A percentile compares a stretch with the other conserved stretches of the same genome.
Evolutionary conservation across 2,113 vertebrate species (phyloP).

Genomic region (Sigmodon hispidus): DNA sequence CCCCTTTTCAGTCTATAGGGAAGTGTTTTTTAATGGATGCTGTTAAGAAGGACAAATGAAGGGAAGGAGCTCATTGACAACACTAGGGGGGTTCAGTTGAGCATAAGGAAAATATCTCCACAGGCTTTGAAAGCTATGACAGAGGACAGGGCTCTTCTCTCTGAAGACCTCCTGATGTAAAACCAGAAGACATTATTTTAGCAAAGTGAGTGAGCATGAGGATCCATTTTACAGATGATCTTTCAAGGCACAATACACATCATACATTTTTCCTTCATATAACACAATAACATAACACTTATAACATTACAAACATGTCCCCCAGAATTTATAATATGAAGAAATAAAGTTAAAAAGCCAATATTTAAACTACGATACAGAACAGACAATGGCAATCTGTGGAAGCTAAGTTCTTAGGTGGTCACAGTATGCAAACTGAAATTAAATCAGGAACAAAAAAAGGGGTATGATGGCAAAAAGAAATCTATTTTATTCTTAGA

Average conservation of each 20-base stretch:
- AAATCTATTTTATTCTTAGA: neutral
- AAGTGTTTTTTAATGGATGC: neutral
- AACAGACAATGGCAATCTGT: neutral
- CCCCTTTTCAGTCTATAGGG: neutral
- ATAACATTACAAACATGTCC: neutral
- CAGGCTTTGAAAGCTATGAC: neutral
- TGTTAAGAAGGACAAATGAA: neutral
- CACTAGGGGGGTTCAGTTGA: neutral
- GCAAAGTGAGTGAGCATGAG: accelerated
- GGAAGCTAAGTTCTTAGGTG: neutral
- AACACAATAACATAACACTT: neutral
- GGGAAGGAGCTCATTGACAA: neutral
- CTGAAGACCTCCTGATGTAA: neutral
- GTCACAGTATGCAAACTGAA: neutral
- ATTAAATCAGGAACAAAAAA: neutral
- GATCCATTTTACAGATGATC: neutral
- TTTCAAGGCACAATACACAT: neutral
- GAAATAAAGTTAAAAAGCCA: neutral
- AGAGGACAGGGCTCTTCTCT: neutral
- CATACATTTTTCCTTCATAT: neutral
- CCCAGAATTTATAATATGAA: neutral
- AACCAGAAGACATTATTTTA: neutral
- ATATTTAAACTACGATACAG: neutral
- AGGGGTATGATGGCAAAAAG: neutral
- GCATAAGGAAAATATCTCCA: neutral